These are phyloP conservation scores for Achlya flavicornis DNA, from an alignment of 2,888 invertebrate species.

Conservation along the genomic window DNA sequence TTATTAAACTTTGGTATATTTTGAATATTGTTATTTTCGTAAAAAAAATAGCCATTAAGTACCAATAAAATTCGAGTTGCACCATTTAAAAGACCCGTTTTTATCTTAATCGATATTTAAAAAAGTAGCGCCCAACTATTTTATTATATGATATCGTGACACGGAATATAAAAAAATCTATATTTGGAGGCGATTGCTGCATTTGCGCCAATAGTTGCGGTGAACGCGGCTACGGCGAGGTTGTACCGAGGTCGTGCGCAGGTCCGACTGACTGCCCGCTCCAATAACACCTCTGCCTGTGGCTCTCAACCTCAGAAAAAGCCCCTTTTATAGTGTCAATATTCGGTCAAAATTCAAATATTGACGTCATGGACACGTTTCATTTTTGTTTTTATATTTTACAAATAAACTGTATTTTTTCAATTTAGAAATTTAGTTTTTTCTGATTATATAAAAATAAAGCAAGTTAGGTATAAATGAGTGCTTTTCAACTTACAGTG, in stretches of 20 bases:
- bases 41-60: conserved; percentile 19
- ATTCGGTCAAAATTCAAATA: neutral
- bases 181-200: conserved; percentile 74
- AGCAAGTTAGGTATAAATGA: too few relatives aligned
- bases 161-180: conserved; percentile 65
- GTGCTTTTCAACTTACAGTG: too few relatives aligned
- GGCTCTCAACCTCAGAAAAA: neutral
- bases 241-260: conserved; percentile 70
- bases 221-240: conserved; percentile 73
- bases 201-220: conserved; percentile 72
- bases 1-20: too few relatives aligned
- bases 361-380: too few relatives aligned
- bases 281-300: conserved; percentile 26
- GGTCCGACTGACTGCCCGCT: conserved; percentile 50
- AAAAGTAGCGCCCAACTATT: conserved; percentile 33
- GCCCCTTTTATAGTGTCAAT: conserved; percentile 1
- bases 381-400: too few relatives aligned
- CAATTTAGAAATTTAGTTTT: too few relatives aligned
- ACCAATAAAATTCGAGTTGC: conserved; percentile 49
- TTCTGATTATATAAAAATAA: too few relatives aligned
- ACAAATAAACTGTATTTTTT: too few relatives aligned
- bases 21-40: conserved; percentile 3
- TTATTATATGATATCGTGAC: conserved; percentile 52
- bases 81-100: conserved; percentile 47
- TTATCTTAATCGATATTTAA: conserved; percentile 42